Percentiles rank a stretch among this genome's conserved stretches.
Evolutionary conservation across 2,888 invertebrate genomes (phyloP).

Genomic region (Zygogramma bicolorata): DNA sequence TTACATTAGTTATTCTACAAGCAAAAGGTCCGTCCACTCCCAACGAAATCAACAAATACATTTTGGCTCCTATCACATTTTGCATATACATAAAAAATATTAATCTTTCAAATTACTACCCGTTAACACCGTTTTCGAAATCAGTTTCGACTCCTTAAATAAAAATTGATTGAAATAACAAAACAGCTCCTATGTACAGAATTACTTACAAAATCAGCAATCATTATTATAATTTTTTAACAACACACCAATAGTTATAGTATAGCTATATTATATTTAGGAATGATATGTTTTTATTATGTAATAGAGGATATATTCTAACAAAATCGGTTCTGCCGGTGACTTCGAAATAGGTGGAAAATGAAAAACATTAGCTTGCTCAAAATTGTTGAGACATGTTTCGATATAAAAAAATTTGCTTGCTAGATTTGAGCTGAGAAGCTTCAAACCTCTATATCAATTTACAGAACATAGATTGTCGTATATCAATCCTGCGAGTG

Average conservation of each 20-base stretch:
- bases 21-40: not conserved
- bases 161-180: not conserved
- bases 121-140: slow-evolving; percentile 17
- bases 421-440: too few relatives aligned
- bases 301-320: slow-evolving; percentile 32
- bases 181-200: slow-evolving; percentile 21
- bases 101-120: not conserved
- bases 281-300: slow-evolving; percentile 44
- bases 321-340: too few relatives aligned
- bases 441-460: too few relatives aligned
- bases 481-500: too few relatives aligned
- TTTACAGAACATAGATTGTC: too few relatives aligned
- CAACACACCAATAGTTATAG: slow-evolving; percentile 17
- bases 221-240: slow-evolving; percentile 10
- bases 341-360: too few relatives aligned
- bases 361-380: too few relatives aligned
- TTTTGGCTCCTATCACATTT: slow-evolving; percentile 29
- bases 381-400: too few relatives aligned
- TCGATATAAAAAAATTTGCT: too few relatives aligned
- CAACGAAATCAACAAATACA: not conserved
- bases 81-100: slow-evolving; percentile 24
- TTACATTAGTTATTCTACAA: not conserved
- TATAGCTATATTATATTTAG: slow-evolving; percentile 30
- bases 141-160: slow-evolving; percentile 13
- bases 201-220: slow-evolving; percentile 15